Evolutionary conservation across 2,888 invertebrate genomes (phyloP).

Genomic region (Polydrusus tereticollis): DNA sequence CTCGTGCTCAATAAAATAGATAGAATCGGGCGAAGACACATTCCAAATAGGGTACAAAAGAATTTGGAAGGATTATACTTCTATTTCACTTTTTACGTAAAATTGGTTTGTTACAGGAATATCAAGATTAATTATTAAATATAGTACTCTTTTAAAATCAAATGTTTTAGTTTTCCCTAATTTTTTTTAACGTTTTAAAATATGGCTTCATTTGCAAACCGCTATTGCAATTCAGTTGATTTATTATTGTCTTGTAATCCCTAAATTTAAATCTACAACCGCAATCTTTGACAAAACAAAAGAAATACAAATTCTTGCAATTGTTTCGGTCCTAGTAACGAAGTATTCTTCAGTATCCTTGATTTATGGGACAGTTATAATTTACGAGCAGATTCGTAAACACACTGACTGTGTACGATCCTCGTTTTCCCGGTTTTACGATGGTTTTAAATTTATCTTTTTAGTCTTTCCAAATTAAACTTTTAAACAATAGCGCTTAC

Average conservation of each 20-base stretch:
- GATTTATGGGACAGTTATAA: conserved; percentile 10
- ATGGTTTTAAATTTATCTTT: conserved; percentile 8
- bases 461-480: background rate
- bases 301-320: background rate
- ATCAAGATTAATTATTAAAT: too few relatives aligned
- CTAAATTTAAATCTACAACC: background rate
- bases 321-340: conserved; percentile 3
- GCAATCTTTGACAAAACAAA: background rate
- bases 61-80: background rate
- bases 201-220: background rate
- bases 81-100: background rate
- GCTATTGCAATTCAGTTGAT: background rate
- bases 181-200: too few relatives aligned
- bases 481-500: background rate
- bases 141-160: too few relatives aligned
- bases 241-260: background rate
- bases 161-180: too few relatives aligned
- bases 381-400: background rate
- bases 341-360: background rate
- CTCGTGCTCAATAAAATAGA: conserved; percentile 12
- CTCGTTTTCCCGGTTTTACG: background rate
- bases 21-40: conserved; percentile 4
- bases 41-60: background rate
- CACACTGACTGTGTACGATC: conserved; percentile 5
- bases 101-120: background rate